Evolutionary conservation across 2,888 invertebrate species (phyloP).

Genomic region (Seira ritae): DNA sequence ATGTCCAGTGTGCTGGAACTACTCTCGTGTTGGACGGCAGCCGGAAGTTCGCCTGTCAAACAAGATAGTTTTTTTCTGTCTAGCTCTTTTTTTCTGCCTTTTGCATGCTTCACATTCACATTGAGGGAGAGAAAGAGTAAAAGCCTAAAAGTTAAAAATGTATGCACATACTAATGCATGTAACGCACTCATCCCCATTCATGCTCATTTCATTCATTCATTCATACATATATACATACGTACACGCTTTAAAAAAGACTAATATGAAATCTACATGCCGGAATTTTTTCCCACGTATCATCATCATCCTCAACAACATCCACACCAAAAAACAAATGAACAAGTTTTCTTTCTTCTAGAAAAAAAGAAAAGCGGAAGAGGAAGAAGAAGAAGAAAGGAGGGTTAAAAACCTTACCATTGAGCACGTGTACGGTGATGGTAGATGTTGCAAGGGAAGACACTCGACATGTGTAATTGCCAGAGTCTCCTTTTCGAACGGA

Average conservation of each 20-base stretch:
- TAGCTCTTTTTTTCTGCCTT: background rate
- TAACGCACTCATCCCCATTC: background rate
- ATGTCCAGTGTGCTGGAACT: background rate
- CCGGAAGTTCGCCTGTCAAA: constrained; percentile 51
- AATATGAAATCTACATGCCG: background rate
- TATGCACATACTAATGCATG: background rate
- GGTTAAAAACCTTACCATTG: constrained; percentile 77
- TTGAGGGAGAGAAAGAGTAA: background rate
- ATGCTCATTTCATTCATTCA: too few species aligned
- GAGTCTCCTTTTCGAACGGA: constrained; percentile 79
- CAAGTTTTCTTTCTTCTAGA: background rate
- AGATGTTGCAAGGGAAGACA: constrained; percentile 77
- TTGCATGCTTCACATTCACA: background rate
- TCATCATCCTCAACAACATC: background rate
- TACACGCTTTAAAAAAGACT: too few species aligned
- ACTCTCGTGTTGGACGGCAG: constrained; percentile 48
- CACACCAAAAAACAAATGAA: background rate
- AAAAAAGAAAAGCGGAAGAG: background rate
- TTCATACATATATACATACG: too few species aligned
- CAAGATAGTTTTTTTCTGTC: background rate
- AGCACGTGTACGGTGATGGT: constrained; percentile 81
- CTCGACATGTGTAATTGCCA: constrained; percentile 81
- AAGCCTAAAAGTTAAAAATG: background rate
- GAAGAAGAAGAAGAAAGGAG: background rate
- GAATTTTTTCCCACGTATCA: background rate